Base-by-base conservation (phyloP, 2,888 invertebrate species). In the Laspeyria flexula region DNA sequence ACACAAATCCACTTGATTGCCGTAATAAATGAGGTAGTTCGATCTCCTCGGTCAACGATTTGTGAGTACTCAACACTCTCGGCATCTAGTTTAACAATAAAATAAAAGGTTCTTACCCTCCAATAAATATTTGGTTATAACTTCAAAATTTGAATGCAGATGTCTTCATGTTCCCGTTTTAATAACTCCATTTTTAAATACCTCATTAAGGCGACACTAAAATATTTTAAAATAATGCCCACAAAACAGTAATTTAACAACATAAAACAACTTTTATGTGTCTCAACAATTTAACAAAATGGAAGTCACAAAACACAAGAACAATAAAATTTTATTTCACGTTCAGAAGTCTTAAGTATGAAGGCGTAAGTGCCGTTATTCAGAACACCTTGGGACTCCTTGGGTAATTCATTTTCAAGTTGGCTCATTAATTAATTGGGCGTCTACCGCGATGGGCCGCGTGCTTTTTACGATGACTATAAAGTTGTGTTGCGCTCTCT, bases 351-450 rank as follows among this genome's bases (percentile, higher is more conserved):
- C 74, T 65, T 62, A 67, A 71, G 73, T 69, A 77, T 73, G 77
- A 75, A 75, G 72, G 68, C 58, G 74, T 71, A 75, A 73, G 67
- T 65, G 73, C 71, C 73, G 74, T 77, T 78, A 77, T 72, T 75
- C 43, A 68, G 72, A 78, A 79, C 81, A 85, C 82, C 83, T 84
- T 71, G 59, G 62, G 61, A 66, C 75, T 78, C 80, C 71, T 75
- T 78, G 81, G 68, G 82, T 81, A 85, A 86, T 86, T 86, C 79
- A 83, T 85, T 86, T 84, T 80, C 71, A 79, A 87, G 81, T 83
- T 81, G 78, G 81, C 81, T 87, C 86, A 85, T 89, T 89, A 87
- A 87, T 88, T 88, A 88, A 90, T 89, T 85, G 86, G 77, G 78
- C 83, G 77, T 78, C 80, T 79, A 75, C 81, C 71, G 64, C 75